These are phyloP conservation scores for Uloborus plumipes DNA, from an alignment of 2,888 invertebrate genomes.

Conservation along the genomic window DNA sequence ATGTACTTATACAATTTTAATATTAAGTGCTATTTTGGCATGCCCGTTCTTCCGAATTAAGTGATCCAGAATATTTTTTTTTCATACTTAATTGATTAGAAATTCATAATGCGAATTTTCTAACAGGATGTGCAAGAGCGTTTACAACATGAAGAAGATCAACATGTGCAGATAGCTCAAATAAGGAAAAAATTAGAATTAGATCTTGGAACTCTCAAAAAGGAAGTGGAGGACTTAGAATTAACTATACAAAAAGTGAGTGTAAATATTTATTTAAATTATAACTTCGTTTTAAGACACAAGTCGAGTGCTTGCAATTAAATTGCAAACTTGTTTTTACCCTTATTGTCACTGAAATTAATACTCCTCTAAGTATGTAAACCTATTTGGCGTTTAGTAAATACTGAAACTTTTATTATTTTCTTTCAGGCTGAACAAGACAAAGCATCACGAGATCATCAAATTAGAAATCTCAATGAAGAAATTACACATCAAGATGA, in stretches of 20 bases:
- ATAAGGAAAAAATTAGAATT: slow-evolving; percentile 97
- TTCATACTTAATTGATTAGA: background rate
- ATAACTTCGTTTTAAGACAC: background rate
- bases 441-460: slow-evolving; percentile 98
- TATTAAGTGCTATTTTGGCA: too few species aligned
- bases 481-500: slow-evolving; percentile 99
- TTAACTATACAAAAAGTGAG: slow-evolving; percentile 86
- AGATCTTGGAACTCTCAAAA: slow-evolving; percentile 94
- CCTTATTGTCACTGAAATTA: background rate
- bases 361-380: too few species aligned
- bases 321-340: too few species aligned
- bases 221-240: slow-evolving; percentile 97
- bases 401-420: background rate
- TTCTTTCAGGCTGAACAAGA: slow-evolving; percentile 84
- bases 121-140: slow-evolving; percentile 93
- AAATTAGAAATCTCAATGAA: slow-evolving; percentile 97
- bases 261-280: background rate
- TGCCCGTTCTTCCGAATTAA: too few species aligned
- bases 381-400: too few species aligned
- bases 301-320: too few species aligned
- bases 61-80: background rate
- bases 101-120: background rate
- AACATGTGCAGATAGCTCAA: slow-evolving; percentile 93
- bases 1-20: too few species aligned
- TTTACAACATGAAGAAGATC: slow-evolving; percentile 96